A percentile compares a stretch with the other conserved stretches of the same genome.
Conservation (phyloP, 1,140 invertebrate genomes). For the Tetragonula clypearis region DNA sequence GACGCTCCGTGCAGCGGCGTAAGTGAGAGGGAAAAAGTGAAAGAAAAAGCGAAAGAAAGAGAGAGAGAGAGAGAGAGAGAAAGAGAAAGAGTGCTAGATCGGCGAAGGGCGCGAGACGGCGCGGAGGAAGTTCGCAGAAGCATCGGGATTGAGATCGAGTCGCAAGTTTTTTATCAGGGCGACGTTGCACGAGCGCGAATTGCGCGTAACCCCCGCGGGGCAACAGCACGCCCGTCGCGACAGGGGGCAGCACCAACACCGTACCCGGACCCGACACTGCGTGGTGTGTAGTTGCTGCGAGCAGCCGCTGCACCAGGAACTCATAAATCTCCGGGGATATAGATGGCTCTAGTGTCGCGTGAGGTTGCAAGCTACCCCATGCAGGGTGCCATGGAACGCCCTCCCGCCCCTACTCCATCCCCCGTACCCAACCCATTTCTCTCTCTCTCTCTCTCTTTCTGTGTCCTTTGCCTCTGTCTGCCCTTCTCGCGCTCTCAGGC, state of each 20-base stretch:
- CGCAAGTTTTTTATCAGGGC: conserved; percentile 75
- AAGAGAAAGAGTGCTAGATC: not conserved
- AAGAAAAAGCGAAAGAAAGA: not conserved
- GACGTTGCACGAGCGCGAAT: conserved; percentile 78
- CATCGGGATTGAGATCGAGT: conserved; percentile 78
- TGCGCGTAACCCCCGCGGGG: conserved; percentile 81
- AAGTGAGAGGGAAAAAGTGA: not conserved
- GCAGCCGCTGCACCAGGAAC: conserved; percentile 79
- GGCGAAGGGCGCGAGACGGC: conserved; percentile 31
- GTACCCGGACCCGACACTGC: conserved; percentile 73
- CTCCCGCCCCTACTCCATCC: conserved; percentile 71
- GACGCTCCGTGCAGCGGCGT: not conserved
- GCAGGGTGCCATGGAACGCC: conserved; percentile 79
- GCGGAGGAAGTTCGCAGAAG: conserved; percentile 51
- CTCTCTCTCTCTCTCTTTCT: conserved; percentile 13
- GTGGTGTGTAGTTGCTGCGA: conserved; percentile 76
- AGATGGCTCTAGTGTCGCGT: conserved; percentile 82
- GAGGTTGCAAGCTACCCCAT: conserved; percentile 81
- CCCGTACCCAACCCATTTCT: conserved; percentile 58
- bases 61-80: not conserved
- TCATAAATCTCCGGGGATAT: conserved; percentile 81
- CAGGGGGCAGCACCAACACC: conserved; percentile 78
- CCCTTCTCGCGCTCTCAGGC: not conserved
- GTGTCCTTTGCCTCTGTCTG: not conserved
- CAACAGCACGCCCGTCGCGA: conserved; percentile 78